Evolutionary conservation across 2,888 invertebrate species (phyloP), one percentile per base, ranked within the genome.

Genomic region (Piscicola geometra): DNA sequence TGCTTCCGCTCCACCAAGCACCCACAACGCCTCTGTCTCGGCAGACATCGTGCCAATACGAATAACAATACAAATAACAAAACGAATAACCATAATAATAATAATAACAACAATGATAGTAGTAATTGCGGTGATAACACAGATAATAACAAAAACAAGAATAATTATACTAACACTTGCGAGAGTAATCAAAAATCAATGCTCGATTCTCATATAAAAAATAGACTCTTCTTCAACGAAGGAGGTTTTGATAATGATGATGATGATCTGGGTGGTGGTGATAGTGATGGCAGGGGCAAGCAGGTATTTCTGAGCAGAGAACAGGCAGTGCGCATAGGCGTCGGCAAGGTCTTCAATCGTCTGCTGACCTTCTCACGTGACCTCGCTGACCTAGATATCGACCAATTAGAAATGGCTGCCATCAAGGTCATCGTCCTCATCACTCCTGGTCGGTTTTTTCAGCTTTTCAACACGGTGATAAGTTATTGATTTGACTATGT

Each of bases 331-430:
- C 80, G 81, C 25, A 87, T 89, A 81, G 91, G 91, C 78, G 88
- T 93, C 83, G 92, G 81, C n/a, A 84, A 93, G 74, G 94, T 95
- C 84, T 94, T 96, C 83, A 93, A 93, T 85, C 89, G 95, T 78
- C 94, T 97, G 93, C 89, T 97, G 81, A 93, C 93, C 84, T 92
- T 97, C 86, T 94, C 95, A 0, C 93, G 95, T 84, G 94, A 95
- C 86, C 87, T 97, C 82, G 88, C 94, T 81, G 88, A 94, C 80
- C 88, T 97, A 80, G 89, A 93, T 81, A 92, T 97, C 52, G 96
- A 97, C 87, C 90, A 93, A 82, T 94, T 94, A 86, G 97, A 97
- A 87, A 97, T 94, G 86, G 94, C 95, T 81, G 94, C 94, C 80
- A 91, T 97, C 89, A 97, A 97, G 88, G 94, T 94, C 80, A 92